These are phyloP conservation scores for Drosophila albomicans DNA, from an alignment of 1,140 invertebrate genomes.

Conservation along the genomic window DNA sequence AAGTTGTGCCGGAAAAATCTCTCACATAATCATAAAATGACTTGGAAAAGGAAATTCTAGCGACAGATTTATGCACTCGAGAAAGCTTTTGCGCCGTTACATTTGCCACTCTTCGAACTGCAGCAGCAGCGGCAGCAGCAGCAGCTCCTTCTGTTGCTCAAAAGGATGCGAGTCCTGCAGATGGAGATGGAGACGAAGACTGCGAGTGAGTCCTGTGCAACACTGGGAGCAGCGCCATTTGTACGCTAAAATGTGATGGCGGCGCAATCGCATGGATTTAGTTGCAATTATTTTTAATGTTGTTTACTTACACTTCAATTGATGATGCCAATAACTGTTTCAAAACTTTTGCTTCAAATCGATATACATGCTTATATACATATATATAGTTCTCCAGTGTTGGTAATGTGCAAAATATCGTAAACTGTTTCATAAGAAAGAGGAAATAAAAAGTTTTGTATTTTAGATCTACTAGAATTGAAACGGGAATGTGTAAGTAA, in stretches of 20 bases:
- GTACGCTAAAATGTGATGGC: constrained; percentile 76
- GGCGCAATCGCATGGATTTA: constrained; percentile 80
- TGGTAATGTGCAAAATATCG: constrained; percentile 31
- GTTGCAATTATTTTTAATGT: constrained; percentile 84
- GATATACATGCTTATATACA: constrained; percentile 40
- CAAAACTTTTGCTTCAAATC: constrained; percentile 73
- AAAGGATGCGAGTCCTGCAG: constrained; percentile 19
- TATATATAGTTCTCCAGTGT: constrained; percentile 31
- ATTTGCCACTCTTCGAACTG: constrained; percentile 33
- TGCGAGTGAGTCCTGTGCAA: constrained; percentile 23
- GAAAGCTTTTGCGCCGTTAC: constrained; percentile 71
- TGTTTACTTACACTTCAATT: constrained; percentile 83
- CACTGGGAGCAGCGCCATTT: constrained; percentile 60
- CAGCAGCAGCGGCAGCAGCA: constrained; percentile 5
- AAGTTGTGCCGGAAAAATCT: constrained; percentile 77
- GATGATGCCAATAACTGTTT: constrained; percentile 83
- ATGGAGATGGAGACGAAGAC: constrained; percentile 17
- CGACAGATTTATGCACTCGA: constrained; percentile 80
- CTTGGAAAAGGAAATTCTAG: constrained; percentile 75
- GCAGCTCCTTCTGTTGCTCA: constrained; percentile 21
- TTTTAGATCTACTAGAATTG: neutral
- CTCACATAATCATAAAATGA: constrained; percentile 84
- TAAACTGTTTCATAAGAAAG: neutral
- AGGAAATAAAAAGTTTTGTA: neutral
- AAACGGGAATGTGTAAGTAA: too few relatives aligned